Evolutionary conservation across 2,888 invertebrate genomes (phyloP), one percentile per base, ranked within the genome.

Genomic region (Agriopis marginaria): DNA sequence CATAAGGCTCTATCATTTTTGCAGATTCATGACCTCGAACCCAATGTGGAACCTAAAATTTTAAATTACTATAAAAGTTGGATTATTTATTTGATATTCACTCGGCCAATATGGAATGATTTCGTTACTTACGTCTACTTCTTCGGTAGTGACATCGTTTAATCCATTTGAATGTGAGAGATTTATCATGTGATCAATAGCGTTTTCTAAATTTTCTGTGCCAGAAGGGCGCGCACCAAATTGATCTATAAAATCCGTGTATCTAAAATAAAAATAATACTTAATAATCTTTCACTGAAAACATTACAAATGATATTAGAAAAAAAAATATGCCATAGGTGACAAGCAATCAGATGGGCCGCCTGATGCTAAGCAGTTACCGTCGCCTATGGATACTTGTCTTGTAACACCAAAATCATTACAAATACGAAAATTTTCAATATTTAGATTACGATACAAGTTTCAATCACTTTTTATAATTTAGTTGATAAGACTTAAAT

Each of bases 141-240:
- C 86, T 89, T 98, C 97, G 0, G 96, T 96, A 77, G 96, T 96
- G 5, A 97, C 96, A 82, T 96, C 96, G 42, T 79, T 65, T 3
- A 90, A 54, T 40, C 86, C 84, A 70, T 84, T 76, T 8, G 68
- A 47, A 64, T 50, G 74, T 1, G 88, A 89, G 47, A 91, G 82
- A 81, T 88, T 86, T 79, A 88, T 81, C 92, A 96, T 95, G 77
- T 96, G 95, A 85, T 97, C 96, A 72, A 97, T 97, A 0, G 96
- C 89, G 51, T 93, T 85, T 84, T 97, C 97, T 59, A 97, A 88
- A 66, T 86, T 89, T 62, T 92, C 79, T 0, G 95, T 94, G 0
- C 97, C 97, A 0, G 96, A 88, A 44, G 95, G 88, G 66, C 97
- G 90, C 11, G 95, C 90, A 0, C 97, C 97, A 86, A 96, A 97